Evolutionary conservation across 1,140 invertebrate genomes (phyloP).

Genomic region (Drosophila saltans): DNA sequence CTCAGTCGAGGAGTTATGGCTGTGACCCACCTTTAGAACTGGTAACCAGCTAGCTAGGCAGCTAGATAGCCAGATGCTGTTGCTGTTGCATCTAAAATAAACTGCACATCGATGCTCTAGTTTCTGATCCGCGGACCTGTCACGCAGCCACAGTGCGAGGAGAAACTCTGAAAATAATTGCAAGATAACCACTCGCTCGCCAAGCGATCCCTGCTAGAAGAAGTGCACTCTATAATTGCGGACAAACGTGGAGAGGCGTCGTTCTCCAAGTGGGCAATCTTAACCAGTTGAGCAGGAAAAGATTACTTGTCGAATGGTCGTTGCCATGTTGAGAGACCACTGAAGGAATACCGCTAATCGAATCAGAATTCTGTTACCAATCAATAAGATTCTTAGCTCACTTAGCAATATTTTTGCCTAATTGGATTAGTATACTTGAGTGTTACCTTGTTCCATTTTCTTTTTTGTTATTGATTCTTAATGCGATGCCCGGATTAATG

Average conservation of each 20-base stretch:
- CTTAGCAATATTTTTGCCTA: constrained; percentile 4
- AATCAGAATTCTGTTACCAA: constrained; percentile 45
- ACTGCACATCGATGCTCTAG: constrained; percentile 70
- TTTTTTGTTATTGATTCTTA: too few relatives aligned
- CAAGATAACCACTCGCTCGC: constrained; percentile 59
- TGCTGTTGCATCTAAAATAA: constrained; percentile 42
- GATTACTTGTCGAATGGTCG: constrained; percentile 54
- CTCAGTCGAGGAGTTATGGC: constrained; percentile 66
- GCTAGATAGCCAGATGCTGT: constrained; percentile 24
- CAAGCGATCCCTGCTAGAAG: constrained; percentile 64
- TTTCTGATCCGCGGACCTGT: constrained; percentile 75
- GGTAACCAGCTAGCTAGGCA: constrained; percentile 44
- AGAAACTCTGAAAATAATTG: constrained; percentile 81
- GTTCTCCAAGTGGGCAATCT: constrained; percentile 35
- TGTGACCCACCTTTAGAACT: constrained; percentile 73
- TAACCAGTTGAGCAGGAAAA: constrained; percentile 70
- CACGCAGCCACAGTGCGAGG: constrained; percentile 64
- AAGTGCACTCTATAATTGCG: constrained; percentile 56
- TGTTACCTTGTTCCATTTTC: constrained; percentile 2
- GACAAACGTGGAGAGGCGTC: constrained; percentile 35
- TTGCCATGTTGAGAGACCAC: constrained; percentile 28
- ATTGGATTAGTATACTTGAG: background rate
- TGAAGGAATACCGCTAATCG: constrained; percentile 66
- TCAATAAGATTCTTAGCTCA: constrained; percentile 38
- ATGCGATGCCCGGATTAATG: too few relatives aligned